Evolutionary conservation across 1,140 invertebrate genomes (phyloP), one percentile per base, ranked within the genome.

Genomic region (Zelostemma sp.): DNA sequence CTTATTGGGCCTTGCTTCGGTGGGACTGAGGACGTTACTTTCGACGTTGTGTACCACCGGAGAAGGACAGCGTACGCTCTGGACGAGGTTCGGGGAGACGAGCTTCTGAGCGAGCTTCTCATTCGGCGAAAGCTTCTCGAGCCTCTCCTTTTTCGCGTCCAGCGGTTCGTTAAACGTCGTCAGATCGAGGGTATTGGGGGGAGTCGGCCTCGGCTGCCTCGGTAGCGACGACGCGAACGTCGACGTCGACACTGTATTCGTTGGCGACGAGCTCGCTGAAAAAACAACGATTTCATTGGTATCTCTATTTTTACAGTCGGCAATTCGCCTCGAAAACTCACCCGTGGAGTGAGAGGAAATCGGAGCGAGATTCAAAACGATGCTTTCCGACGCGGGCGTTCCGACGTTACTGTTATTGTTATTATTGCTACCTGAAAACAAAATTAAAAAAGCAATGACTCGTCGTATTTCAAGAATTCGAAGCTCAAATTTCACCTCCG

Each of bases 181-280:
- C 53, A 94, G 86, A 84, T 93, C 94, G 61, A 94, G 82, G 12
- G 93, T 94, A 76, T 93, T 94, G 3, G 93, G 93, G 65, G 92
- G 91, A 56, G 92, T 93, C 0, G 93, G 93, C 73, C 92, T 86
- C n/a, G 90, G 90, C 33, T 90, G 90, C 76, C 90, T 75, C 2
- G 83, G 81, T 49, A 79, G 66, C 47, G 81, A 81, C 15, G 80
- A 76, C 1, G 62, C 73, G 21, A 85, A 81, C 15, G 82, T 83
- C 6, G 76, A 80, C 6, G 76, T 80, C n/a, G 76, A 77, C 18
- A 78, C 54, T 1, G 78, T 76, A 43, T 78, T 81, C 17, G 79
- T 80, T 6, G 82, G 80, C 11, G 81, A 82, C 1, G 75, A 64
- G 18, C 68, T 78, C 21, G 72, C 80, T 84, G 63, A 9, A 31